Evolutionary conservation across 2,113 vertebrate genomes (phyloP), one percentile per base, ranked within the genome.

Genomic region (Hippocampus guttulatus): DNA sequence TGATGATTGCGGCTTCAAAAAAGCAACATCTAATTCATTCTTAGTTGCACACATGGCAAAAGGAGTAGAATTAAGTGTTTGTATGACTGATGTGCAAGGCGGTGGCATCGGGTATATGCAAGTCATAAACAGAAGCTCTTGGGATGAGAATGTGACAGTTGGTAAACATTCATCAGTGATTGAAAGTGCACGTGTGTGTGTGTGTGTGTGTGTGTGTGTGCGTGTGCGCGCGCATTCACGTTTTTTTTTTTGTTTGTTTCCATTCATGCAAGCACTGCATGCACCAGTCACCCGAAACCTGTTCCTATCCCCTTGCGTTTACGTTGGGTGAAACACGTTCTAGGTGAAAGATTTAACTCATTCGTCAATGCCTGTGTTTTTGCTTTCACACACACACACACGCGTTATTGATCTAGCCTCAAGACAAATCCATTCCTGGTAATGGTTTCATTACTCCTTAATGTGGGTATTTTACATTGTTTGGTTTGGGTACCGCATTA

Each of bases 381-480:
- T 68, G 60, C 73, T 68, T 58, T 8, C 63, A 5, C 64, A 72
- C 38, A 41, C 45, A n/a, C 9, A 25, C 62, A 71, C 68, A 2
- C 25, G 51, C 8, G 23, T 49, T 78, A 91, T 93, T 88, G 92
- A 93, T 93, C 86, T 69, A 73, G 79, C 85, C 87, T 83, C 81
- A 85, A 90, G 90, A 88, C 87, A 89, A 92, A 92, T 92, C 89
- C 88, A 91, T 92, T 91, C 72, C 71, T 67, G 74, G 81, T 91
- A 90, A 93, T 93, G 90, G 92, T 92, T 92, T 92, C 90, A 92
- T 92, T 93, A 91, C 84, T 84, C 70, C 88, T 90, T 93, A 93
- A 93, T 93, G 90, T 90, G 88, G 74, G 88, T 91, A 91, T 92
- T 93, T 93, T 92, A 91, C 92, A 92, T 91, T 92, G 88, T 93